Evolutionary conservation across 2,888 invertebrate genomes (phyloP), one percentile per base, ranked within the genome.

Genomic region (Hyposoter didymator): DNA sequence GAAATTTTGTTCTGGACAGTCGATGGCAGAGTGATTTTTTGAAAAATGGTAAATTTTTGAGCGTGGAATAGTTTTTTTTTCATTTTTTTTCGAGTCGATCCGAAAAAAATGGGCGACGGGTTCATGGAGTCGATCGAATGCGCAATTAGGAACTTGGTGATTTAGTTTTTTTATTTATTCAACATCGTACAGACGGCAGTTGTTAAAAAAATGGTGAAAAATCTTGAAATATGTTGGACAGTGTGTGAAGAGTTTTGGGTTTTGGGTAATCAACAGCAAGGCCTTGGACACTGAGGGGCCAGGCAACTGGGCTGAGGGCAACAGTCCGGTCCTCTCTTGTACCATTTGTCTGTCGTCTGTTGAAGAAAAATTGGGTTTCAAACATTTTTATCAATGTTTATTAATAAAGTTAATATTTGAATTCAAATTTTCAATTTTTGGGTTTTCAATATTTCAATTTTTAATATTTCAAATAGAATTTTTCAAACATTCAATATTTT

Each of bases 291-390:
- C 62, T 86, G 85, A 7, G 91, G 90, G 22, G 90, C 90, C 28
- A 89, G 81, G 64, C 89, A 90, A 76, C 89, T 90, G 5, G 90
- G 90, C 74, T 90, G 91, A 14, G 90, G 89, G 59, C 90, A 90
- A 79, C 89, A 90, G 12, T 90, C 87, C 19, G 90, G 87, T 75
- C 90, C 88, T 67, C 88, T 89, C 64, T 87, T 88, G 84, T 90
- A 92, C 91, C 91, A 91, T 64, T 92, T 91, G 22, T 78, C 43
- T 6, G 90, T 88, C 4, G 82, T 75, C 91, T 92, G 69, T 35
- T 76, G 62, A 17, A 81, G 74, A 32, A 78, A 73, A 72, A 35
- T 64, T 2, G 35, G 28, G 62, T 49, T 39, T 43, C 52, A 1
- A 39, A 8, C 7, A 8, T 39, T 39, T 39, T 39, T 10, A 39